Base-by-base conservation (phyloP, 2,888 invertebrate species). In the Chymomyza procnemis region DNA sequence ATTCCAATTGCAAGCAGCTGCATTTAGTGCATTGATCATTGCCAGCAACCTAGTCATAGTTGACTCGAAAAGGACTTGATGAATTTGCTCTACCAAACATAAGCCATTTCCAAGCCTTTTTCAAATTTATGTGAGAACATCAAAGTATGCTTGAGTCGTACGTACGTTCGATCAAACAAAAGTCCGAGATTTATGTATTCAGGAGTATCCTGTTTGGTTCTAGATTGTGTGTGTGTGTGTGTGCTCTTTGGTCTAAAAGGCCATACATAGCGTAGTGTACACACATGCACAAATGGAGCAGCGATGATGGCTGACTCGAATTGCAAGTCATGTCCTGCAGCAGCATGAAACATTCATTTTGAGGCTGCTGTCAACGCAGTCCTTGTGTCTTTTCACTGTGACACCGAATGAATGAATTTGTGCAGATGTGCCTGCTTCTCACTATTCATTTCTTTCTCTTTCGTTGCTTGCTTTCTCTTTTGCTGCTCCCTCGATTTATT, bases 161-260 rank as follows among this genome's bases (percentile, higher is more conserved):
- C 75, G 74, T 86, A 6, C 75, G 74, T 86, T 82, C 85, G 87
- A 82, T 84, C 82, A 86, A 84, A 86, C 87, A 86, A 84, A 82
- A 84, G 75, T 81, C 71, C 66, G 71, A 86, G 82, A 82, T 84
- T 82, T 82, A 86, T 82, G 85, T 57, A 69, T 63, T 41, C 26
- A 26, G 8, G 12, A 12, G 3, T 41, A 12, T 41, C 6, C 30
- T 50, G 19, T 19, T 22, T 26, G 18, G 16, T 30, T 60, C 3
- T 6, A 12, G 34, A 12, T 5, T 6, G 30, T 58, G n/a, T 26
- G 58, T 1, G 1, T 48, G 34, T 9, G 3, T 6, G 30, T 58
- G n/a, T 26, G 58, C 1, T 18, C 16, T 18, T 18, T 48, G 48
- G 48, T 1, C 18, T 16, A 12, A 48, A 48, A 48, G 30, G 26